Evolutionary conservation across 1,140 invertebrate species (phyloP).

Genomic region (Nixonia krombeini): DNA sequence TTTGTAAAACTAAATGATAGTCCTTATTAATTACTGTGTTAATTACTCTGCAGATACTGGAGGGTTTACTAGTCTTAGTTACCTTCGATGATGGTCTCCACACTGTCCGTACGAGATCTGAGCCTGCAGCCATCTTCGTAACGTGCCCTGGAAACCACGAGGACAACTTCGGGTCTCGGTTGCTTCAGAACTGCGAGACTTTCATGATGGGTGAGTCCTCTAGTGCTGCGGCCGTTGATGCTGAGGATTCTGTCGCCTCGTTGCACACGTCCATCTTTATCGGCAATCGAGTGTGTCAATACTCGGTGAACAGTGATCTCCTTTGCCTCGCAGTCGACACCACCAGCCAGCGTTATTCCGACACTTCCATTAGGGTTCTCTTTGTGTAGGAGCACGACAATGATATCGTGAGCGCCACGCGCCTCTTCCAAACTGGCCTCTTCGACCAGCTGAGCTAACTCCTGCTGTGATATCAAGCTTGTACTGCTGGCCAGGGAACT

Average conservation of each 20-base stretch:
- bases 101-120: constrained; percentile 53
- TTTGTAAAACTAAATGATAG: too few relatives aligned
- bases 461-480: constrained; percentile 77
- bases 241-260: constrained; percentile 90
- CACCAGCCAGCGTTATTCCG: constrained; percentile 89
- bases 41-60: too few relatives aligned
- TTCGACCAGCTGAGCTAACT: constrained; percentile 76
- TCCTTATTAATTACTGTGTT: too few relatives aligned
- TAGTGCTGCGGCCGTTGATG: constrained; percentile 88
- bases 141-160: constrained; percentile 76
- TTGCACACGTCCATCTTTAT: constrained; percentile 87
- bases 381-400: constrained; percentile 76
- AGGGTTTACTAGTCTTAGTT: too few relatives aligned
- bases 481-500: constrained; percentile 77
- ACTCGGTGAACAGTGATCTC: constrained; percentile 93
- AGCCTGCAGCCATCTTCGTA: constrained; percentile 53
- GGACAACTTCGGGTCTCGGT: constrained; percentile 77
- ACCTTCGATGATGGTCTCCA: constrained; percentile 64
- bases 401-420: constrained; percentile 70
- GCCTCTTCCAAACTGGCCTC: constrained; percentile 76
- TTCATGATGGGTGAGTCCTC: constrained; percentile 86
- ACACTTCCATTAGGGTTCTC: constrained; percentile 81
- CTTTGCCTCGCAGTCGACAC: constrained; percentile 90
- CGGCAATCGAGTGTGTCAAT: constrained; percentile 85
- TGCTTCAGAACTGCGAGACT: constrained; percentile 88